Base-by-base conservation (phyloP, 1,140 invertebrate genomes). In the Drosophila sp. region DNA sequence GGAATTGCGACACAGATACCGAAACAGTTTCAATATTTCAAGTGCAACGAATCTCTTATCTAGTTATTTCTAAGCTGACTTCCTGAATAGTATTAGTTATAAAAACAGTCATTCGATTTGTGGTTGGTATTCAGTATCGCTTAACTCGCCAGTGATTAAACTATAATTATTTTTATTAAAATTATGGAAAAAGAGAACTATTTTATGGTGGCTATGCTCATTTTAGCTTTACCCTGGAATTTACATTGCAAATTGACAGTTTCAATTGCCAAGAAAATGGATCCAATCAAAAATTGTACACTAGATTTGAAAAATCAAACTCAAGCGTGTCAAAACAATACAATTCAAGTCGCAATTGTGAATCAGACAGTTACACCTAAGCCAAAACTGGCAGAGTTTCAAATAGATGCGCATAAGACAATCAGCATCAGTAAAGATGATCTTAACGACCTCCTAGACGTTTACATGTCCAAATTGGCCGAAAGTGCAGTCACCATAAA, bases 381-480 rank as follows among this genome's bases (percentile, higher is more conserved):
- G 2, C 74, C 70, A 9, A 84, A 81, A 16, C 38, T 87, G 13
- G 78, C 81, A 0, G 82, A 84, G 7, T 79, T 84, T n/a, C 82
- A 84, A 51, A 84, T 84, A 16, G 82, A 84, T n/a, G 78, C 72
- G 2, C 82, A 74, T 7, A 84, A 87, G 14, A 84, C 78, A 0
- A 81, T 84, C 9, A 58, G 81, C 9, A 84, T 84, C 2, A 84
- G 69, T 14, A 84, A 87, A 16, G 78, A 70, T 13, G 81, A 84
- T 59, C 45, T 84, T 21, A 80, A 84, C n/a, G 81, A 84, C 63
- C 57, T 84, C 0, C 29, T 84, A 38, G 81, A 69, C 16, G 82
- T 84, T 11, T 84, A 87, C 34, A 81, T 84, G 78, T 61, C 45
- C 7, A 84, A 75, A 11, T 65, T 84, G 16, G 82, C 82, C 0